Conservation (phyloP, 2,113 vertebrate species). For the Chaetops frenatus region DNA sequence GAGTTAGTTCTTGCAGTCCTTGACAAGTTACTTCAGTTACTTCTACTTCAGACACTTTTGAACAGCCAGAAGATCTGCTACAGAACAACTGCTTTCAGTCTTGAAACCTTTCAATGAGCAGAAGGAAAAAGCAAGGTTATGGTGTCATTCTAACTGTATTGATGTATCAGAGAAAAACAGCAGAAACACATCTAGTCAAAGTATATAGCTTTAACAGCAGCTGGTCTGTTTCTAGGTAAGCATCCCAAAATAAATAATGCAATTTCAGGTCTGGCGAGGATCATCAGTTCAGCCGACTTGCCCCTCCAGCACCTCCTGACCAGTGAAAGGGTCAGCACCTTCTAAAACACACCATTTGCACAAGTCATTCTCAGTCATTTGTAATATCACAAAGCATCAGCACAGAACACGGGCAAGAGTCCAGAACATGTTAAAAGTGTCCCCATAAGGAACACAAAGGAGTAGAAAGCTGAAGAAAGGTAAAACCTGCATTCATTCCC, state of each 20-base stretch:
- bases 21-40: too few relatives aligned
- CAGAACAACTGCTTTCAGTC: background rate
- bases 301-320: background rate
- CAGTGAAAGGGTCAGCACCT: background rate
- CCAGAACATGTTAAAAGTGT: background rate
- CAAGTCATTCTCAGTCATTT: too few relatives aligned
- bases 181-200: background rate
- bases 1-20: too few relatives aligned
- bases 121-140: background rate
- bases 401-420: background rate
- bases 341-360: background rate
- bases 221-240: background rate
- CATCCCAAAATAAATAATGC: background rate
- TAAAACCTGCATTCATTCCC: background rate
- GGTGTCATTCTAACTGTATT: background rate
- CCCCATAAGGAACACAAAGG: background rate
- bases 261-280: background rate
- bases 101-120: background rate
- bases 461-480: background rate
- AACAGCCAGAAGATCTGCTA: background rate
- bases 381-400: too few relatives aligned
- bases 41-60: background rate
- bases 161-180: background rate
- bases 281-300: background rate
- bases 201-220: too few relatives aligned